phyloP scores from a whole-genome alignment of 2,797 vertebrate genomes.

The Hozukius guyotensis region DNA sequence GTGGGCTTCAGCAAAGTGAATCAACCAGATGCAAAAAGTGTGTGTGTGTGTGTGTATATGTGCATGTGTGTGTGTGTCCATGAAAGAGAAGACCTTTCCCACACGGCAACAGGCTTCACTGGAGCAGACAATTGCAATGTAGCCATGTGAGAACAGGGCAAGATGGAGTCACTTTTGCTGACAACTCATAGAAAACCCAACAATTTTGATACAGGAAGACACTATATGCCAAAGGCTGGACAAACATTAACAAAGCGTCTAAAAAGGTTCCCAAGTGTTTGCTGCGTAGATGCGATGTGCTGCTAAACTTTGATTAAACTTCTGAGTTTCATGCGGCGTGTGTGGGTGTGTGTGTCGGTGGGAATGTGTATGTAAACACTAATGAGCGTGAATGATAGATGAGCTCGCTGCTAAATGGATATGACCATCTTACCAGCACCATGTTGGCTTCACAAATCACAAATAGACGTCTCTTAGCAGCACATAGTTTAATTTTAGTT shows the following conservation, averaged over 20 bases:
- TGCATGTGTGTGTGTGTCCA: conserved; percentile 75
- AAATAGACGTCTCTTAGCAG: conserved; percentile 20
- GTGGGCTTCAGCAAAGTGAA: conserved; percentile 81
- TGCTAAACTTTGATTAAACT: conserved; percentile 62
- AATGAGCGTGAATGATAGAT: conserved; percentile 66
- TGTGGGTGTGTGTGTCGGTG: background rate
- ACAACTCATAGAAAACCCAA: conserved; percentile 76
- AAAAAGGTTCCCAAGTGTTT: conserved; percentile 17
- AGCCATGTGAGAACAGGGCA: conserved; percentile 86
- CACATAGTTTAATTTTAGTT: background rate
- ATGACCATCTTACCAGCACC: conserved; percentile 26
- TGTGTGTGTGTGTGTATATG: conserved; percentile 32
- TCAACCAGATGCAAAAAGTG: conserved; percentile 79
- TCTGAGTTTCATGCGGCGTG: background rate
- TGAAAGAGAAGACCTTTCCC: conserved; percentile 85
- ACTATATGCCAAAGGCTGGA: conserved; percentile 62
- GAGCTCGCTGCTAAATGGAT: conserved; percentile 43
- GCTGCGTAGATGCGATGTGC: conserved; percentile 10
- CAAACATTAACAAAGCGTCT: conserved; percentile 64
- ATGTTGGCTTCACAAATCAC: conserved; percentile 37
- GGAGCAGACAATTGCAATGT: conserved; percentile 89
- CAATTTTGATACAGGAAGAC: conserved; percentile 74
- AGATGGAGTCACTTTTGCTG: conserved; percentile 86
- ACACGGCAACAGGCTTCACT: conserved; percentile 85
- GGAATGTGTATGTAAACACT: conserved; percentile 34